Evolutionary conservation across 2,113 vertebrate genomes (phyloP), one percentile per base, ranked within the genome.

Genomic region (Hippocampus zosterae): DNA sequence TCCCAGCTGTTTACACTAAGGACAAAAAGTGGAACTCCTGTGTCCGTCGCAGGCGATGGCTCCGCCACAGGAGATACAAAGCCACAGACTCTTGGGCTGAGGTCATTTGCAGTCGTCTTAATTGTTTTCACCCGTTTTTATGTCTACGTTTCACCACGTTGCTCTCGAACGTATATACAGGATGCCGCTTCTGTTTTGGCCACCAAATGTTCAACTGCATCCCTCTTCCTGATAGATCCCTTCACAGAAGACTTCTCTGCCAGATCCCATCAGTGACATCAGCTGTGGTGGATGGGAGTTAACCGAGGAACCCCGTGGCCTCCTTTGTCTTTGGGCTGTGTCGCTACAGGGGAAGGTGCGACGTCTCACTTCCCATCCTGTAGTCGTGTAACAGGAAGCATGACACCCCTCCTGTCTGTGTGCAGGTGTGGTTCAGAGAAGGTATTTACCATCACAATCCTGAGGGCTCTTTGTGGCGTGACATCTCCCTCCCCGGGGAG

Each of bases 11-110:
- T 70, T 99, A 99, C 90, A 95, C 94, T 0, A 95, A 94, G 89
- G 95, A 96, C 84, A 98, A 97, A 84, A 96, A 91, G 75, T 99
- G 97, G 97, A 99, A 98, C 87, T 99, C 97, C 8, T 99, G 95
- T 16, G 97, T 99, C 71, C 92, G 97, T 73, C 94, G 97, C 48
- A 90, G 95, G 67, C 91, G 94, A 80, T 99, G 96, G 97, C 92
- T 97, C 69, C 94, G 97, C 67, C 95, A 98, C 89, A 92, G 97
- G 89, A 93, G 93, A 91, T 99, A 97, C 88, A 96, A 93, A 69
- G 91, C 95, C 37, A 94, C 93, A 70, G 95, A 98, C 12, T 5
- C 84, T 73, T 99, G 97, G 97, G 95, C 96, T 0, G 95, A 98
- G 96, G 97, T 93, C 59, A 40, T 37, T 37, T 37, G 29, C 29